phyloP scores from a whole-genome alignment of 2,113 vertebrate species.

The Erinaceus europaeus region DNA sequence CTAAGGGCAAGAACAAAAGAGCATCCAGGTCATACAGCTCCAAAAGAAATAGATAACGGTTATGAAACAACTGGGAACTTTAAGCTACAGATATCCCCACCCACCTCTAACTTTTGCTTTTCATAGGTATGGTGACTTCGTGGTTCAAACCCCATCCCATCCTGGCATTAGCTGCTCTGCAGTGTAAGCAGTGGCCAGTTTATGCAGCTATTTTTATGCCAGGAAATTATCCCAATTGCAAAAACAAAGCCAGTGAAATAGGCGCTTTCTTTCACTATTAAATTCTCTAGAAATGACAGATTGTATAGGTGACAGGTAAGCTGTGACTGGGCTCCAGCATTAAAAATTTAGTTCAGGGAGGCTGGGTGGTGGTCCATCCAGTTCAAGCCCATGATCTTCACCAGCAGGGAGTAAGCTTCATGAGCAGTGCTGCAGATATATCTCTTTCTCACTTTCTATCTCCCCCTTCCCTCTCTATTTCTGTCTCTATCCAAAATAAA shows the following conservation, averaged over 20 bases:
- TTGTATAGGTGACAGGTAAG: background rate
- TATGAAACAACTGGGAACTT: background rate
- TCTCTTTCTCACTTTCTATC: too few relatives aligned
- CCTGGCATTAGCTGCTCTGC: slow-evolving; percentile 46
- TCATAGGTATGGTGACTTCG: slow-evolving; percentile 12
- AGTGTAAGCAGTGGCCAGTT: slow-evolving; percentile 31
- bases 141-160: slow-evolving; percentile 10
- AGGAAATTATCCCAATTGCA: slow-evolving; percentile 54
- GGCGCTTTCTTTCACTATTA: background rate
- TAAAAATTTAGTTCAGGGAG: background rate
- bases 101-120: background rate
- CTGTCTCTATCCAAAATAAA: too few relatives aligned
- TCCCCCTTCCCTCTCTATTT: too few relatives aligned
- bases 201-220: slow-evolving; percentile 51
- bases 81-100: background rate
- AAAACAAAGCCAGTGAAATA: slow-evolving; percentile 36
- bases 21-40: background rate
- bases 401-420: too few relatives aligned
- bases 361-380: too few relatives aligned
- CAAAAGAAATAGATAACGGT: background rate
- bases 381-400: too few relatives aligned
- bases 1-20: background rate
- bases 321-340: background rate
- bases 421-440: too few relatives aligned
- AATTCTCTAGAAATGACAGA: slow-evolving; percentile 25